Evolutionary conservation across 2,888 invertebrate species (phyloP), one percentile per base, ranked within the genome.

Genomic region (Elegia similella): DNA sequence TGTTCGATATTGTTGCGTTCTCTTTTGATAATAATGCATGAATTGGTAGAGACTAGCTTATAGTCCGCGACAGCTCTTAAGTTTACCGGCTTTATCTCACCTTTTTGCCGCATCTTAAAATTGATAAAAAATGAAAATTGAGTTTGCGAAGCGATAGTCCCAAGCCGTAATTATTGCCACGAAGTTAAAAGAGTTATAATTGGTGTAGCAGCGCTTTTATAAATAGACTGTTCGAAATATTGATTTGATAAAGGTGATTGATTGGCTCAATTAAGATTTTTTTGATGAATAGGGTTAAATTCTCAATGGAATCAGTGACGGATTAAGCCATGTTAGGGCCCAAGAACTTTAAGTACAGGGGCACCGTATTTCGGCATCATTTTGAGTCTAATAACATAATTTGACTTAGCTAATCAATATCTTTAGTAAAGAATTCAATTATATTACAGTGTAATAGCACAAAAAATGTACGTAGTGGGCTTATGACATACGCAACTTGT

Each of bases 11-110:
- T 58, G 62, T 56, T 66, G 65, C 56, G 59, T 55, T 64, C 57
- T 67, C 55, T 62, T 60, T 59, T 55, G 64, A 54, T 55, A 63
- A 59, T 50, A 60, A 56, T 52, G 44, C 56, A 58, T 57, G 62
- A 64, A 66, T 60, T 68, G 70, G 64, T 79, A 76, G 64, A 64
- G 68, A 63, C 65, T 63, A 71, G 79, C 77, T 80, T 80, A 79
- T 79, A 76, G 75, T 78, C 75, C 78, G 72, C 71, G 80, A 77
- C 81, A 78, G 80, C 70, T 74, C 67, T 73, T 67, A 69, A 72
- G 67, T 71, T 75, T 66, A 67, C 68, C 60, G 62, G 69, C 60
- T 67, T 68, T 69, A 62, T 69, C 64, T 64, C 64, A 65, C 65
- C 66, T 66, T 69, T 71, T 74, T 72, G 55, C 63, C 61, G 59